These are phyloP conservation scores for Apodemia mormo DNA, from an alignment of 2,888 invertebrate genomes.

Conservation along the genomic window DNA sequence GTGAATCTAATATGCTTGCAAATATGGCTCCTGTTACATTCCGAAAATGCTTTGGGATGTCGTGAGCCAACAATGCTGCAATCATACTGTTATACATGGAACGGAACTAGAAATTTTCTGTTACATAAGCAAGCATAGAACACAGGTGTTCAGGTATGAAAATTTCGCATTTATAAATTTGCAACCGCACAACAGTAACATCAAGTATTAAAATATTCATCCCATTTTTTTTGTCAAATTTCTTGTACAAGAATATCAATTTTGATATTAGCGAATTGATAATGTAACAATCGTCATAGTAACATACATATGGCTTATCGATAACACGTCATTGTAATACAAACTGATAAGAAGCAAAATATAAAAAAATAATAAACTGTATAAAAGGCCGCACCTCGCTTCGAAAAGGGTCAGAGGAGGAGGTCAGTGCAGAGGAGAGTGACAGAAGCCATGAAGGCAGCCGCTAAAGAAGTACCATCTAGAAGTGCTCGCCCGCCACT, in stretches of 20 bases:
- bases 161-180: slow-evolving; percentile 22
- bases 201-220: slow-evolving; percentile 5
- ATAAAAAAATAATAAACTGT: too few species aligned
- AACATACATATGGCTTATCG: too few species aligned
- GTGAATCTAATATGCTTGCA: slow-evolving; percentile 47
- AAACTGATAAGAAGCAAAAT: too few species aligned
- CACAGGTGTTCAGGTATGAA: slow-evolving; percentile 31
- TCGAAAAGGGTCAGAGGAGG: too few species aligned
- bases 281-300: too few species aligned
- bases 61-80: slow-evolving; percentile 30
- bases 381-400: too few species aligned
- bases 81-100: slow-evolving; percentile 31
- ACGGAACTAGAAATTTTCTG: slow-evolving; percentile 33
- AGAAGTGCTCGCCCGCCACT: too few species aligned
- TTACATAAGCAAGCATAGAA: slow-evolving; percentile 25
- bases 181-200: background rate
- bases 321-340: too few species aligned
- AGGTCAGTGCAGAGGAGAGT: too few species aligned
- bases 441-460: too few species aligned
- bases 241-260: background rate
- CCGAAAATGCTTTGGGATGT: slow-evolving; percentile 25
- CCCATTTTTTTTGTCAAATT: background rate
- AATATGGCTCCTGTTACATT: slow-evolving; percentile 30
- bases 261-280: background rate
- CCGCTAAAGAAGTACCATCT: too few species aligned